Evolutionary conservation across 1,140 invertebrate species (phyloP).

Genomic region (Drosophila murphyi): DNA sequence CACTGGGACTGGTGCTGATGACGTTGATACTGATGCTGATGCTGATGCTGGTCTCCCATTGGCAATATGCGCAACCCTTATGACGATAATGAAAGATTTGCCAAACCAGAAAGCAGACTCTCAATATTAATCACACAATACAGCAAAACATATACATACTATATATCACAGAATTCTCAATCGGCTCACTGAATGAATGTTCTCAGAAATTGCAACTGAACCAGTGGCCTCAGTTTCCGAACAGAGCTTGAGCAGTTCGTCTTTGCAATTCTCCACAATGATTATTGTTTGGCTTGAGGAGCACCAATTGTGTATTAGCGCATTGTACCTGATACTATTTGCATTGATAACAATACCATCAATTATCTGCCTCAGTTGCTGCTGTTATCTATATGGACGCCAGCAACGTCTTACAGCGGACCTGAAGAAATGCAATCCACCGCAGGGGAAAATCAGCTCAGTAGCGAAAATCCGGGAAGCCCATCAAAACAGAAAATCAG

Average conservation of each 20-base stretch:
- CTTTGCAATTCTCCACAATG: constrained; percentile 21
- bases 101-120: constrained; percentile 25
- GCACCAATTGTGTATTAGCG: constrained; percentile 1
- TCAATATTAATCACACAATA: constrained; percentile 21
- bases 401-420: constrained; percentile 5
- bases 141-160: constrained; percentile 2
- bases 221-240: constrained; percentile 9
- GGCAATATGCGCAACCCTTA: constrained; percentile 20
- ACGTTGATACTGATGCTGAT: constrained; percentile 7
- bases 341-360: background rate
- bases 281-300: constrained; percentile 1
- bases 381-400: constrained; percentile 26
- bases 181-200: background rate
- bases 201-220: constrained; percentile 6
- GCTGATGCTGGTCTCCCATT: constrained; percentile 1
- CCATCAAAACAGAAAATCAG: background rate
- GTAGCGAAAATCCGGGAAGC: background rate
- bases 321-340: constrained; percentile 26
- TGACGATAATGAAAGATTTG: constrained; percentile 44
- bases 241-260: constrained; percentile 9
- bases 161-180: background rate
- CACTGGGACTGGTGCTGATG: constrained; percentile 20
- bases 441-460: background rate
- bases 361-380: constrained; percentile 14
- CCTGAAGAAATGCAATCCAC: background rate